Conservation (phyloP, 1,140 invertebrate genomes). For the Ips typographus region DNA sequence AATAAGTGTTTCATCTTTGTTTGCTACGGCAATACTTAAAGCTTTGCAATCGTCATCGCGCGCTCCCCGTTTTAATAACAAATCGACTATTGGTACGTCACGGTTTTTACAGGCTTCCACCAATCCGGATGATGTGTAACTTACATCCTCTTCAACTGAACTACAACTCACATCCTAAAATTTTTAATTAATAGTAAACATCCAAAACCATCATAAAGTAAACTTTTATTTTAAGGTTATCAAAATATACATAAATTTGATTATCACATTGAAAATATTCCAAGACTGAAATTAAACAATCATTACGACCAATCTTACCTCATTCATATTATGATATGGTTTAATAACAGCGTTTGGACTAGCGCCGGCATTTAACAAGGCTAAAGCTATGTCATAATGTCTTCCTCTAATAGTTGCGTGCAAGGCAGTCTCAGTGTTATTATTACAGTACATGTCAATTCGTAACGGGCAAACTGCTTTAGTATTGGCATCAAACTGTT, state of each 20-base stretch:
- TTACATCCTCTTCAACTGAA: conserved; percentile 51
- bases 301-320: conserved; percentile 35
- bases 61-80: conserved; percentile 84
- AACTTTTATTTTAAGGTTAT: too few relatives aligned
- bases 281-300: not conserved
- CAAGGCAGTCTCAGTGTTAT: conserved; percentile 72
- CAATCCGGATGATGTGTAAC: conserved; percentile 62
- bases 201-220: not conserved
- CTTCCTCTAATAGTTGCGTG: conserved; percentile 77
- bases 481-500: conserved; percentile 52
- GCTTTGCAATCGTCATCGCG: conserved; percentile 85
- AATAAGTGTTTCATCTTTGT: conserved; percentile 71
- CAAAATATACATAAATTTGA: not conserved
- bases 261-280: not conserved
- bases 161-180: conserved; percentile 47
- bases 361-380: conserved; percentile 73
- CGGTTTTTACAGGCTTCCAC: conserved; percentile 73
- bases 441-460: conserved; percentile 75
- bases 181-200: not conserved
- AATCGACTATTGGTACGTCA: conserved; percentile 63
- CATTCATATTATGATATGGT: conserved; percentile 54
- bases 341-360: conserved; percentile 68
- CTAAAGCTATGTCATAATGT: conserved; percentile 71
- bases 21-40: conserved; percentile 68
- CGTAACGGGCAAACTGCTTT: conserved; percentile 69